Evolutionary conservation across 2,113 vertebrate species (phyloP).

Genomic region (Pelecanus crispus): DNA sequence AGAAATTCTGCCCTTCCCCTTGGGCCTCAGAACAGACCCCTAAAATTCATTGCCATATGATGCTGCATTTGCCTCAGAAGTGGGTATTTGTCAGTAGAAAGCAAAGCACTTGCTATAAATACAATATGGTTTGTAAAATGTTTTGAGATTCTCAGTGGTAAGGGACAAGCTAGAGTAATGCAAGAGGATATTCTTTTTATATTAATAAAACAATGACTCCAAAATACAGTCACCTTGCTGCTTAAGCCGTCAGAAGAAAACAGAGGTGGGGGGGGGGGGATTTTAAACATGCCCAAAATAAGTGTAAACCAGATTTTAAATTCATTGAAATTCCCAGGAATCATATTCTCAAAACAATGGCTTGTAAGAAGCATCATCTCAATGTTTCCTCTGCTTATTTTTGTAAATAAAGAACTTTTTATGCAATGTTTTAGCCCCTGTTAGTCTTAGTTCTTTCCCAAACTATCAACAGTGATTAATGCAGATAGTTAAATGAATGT

Average conservation of each 20-base stretch:
- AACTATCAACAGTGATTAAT: background rate
- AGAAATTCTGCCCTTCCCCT: background rate
- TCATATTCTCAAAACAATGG: background rate
- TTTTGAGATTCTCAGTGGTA: background rate
- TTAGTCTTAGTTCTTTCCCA: background rate
- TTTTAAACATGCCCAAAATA: background rate
- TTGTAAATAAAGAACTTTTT: background rate
- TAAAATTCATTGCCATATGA: background rate
- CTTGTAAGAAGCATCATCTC: background rate
- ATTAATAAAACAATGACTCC: background rate
- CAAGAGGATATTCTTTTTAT: background rate
- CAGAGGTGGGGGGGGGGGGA: fast-evolving
- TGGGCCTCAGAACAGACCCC: background rate
- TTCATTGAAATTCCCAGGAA: background rate
- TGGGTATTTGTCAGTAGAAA: background rate
- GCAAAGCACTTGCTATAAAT: background rate
- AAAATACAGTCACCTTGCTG: background rate
- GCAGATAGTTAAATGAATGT: background rate
- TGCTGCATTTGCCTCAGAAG: background rate
- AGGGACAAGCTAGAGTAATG: background rate
- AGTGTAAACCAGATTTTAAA: background rate
- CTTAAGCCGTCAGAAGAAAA: background rate
- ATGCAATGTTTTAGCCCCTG: background rate
- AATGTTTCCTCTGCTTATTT: background rate
- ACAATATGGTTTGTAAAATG: background rate